Evolutionary conservation across 2,113 vertebrate genomes (phyloP).

Genomic region (Serinus canaria): DNA sequence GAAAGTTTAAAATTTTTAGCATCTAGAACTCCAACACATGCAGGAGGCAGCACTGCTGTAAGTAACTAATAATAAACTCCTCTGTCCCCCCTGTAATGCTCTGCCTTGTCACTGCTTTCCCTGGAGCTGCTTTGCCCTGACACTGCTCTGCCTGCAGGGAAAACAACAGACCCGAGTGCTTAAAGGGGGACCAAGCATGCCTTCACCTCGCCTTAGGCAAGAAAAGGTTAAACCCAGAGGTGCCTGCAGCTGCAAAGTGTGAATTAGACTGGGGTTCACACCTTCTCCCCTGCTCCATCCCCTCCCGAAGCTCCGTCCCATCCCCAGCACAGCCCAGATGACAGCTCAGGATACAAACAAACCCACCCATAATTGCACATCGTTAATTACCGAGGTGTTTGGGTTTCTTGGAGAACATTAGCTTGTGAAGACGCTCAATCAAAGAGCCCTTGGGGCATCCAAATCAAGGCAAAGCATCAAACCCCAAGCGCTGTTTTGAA

Average conservation of each 20-base stretch:
- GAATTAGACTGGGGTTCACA: neutral
- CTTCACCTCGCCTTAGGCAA: neutral
- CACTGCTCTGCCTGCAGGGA: neutral
- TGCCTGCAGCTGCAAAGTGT: neutral
- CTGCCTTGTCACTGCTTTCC: neutral
- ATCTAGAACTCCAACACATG: neutral
- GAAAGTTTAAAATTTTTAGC: neutral
- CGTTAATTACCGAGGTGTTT: neutral
- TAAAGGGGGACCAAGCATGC: fast-evolving
- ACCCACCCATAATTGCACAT: neutral
- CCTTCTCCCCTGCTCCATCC: neutral
- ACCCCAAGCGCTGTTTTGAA: neutral
- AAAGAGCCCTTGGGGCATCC: neutral
- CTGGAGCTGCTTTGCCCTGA: neutral
- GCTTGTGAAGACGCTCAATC: neutral
- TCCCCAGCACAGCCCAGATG: neutral
- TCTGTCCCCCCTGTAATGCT: neutral
- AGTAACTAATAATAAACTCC: neutral
- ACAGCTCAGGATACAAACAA: neutral
- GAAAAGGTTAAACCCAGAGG: neutral
- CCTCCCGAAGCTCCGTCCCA: neutral
- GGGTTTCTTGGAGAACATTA: neutral
- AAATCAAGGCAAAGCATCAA: constrained; percentile 17
- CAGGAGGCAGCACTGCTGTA: neutral
- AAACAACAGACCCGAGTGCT: fast-evolving